Evolutionary conservation across 2,113 vertebrate genomes (phyloP).

Genomic region (Onychostruthus taczanowskii): DNA sequence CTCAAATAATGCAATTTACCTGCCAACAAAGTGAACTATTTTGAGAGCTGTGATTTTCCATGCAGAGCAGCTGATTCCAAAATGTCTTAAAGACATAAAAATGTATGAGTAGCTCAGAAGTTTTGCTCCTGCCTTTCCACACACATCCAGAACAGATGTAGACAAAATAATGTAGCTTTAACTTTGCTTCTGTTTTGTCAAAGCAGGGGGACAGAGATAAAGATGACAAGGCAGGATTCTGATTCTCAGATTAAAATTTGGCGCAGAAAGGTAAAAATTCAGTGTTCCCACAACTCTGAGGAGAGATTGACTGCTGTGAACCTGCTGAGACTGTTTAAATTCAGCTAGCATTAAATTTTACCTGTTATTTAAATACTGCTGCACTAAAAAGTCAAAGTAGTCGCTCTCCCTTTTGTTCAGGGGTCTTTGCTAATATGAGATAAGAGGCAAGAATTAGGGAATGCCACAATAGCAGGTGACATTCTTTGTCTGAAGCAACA

Average conservation of each 20-base stretch:
- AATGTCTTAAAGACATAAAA: not conserved
- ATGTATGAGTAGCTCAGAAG: not conserved
- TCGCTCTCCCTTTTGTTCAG: not conserved
- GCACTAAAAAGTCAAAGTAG: not conserved
- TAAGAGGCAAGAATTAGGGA: not conserved
- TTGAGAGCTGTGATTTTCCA: not conserved
- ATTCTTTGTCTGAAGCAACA: not conserved
- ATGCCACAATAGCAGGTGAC: not conserved
- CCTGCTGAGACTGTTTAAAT: not conserved
- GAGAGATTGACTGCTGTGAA: not conserved
- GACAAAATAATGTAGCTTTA: not conserved
- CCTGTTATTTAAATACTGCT: not conserved
- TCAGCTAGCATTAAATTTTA: not conserved
- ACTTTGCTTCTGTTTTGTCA: not conserved
- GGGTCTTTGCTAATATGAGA: not conserved
- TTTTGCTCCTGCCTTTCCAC: not conserved
- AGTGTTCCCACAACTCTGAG: not conserved
- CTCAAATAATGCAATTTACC: not conserved
- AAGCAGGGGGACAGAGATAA: not conserved
- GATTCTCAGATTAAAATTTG: not conserved
- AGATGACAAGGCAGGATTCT: not conserved
- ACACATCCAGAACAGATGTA: not conserved
- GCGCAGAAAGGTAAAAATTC: not conserved
- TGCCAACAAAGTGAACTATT: not conserved
- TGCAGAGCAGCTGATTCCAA: not conserved